Evolutionary conservation across 2,888 invertebrate genomes (phyloP).

Genomic region (Sussaba pulchella): DNA sequence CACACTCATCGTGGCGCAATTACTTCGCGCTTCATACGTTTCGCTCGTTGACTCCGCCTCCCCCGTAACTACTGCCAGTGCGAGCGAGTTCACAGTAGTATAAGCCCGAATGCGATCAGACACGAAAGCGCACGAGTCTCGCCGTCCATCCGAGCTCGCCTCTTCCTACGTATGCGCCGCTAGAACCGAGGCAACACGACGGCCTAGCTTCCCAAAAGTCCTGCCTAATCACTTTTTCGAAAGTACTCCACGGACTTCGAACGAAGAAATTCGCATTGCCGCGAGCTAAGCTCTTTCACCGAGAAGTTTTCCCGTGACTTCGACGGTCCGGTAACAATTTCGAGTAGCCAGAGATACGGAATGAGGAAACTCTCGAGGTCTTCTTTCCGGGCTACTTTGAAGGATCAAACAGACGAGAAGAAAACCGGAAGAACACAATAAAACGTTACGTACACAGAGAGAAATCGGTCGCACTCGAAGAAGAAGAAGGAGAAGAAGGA

Average conservation of each 20-base stretch:
- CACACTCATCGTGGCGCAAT: slow-evolving; percentile 15
- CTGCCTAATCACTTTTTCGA: slow-evolving; percentile 66
- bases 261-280: slow-evolving; percentile 42
- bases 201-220: slow-evolving; percentile 11
- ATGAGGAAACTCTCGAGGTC: slow-evolving; percentile 52
- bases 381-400: slow-evolving; percentile 31
- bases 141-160: background rate
- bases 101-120: slow-evolving; percentile 36
- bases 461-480: slow-evolving; percentile 7
- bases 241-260: slow-evolving; percentile 60
- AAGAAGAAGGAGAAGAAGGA: no score
- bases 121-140: background rate
- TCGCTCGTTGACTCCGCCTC: no score
- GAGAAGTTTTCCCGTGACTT: slow-evolving; percentile 54
- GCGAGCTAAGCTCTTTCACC: slow-evolving; percentile 39
- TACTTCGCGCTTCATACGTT: slow-evolving; percentile 19
- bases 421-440: slow-evolving; percentile 17
- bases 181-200: slow-evolving; percentile 15
- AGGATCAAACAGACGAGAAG: slow-evolving; percentile 51
- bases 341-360: slow-evolving; percentile 48
- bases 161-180: background rate
- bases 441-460: slow-evolving; percentile 30
- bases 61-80: slow-evolving; percentile 3
- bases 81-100: slow-evolving; percentile 21
- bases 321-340: slow-evolving; percentile 54